Percentiles rank a stretch among this genome's conserved stretches.
Conservation (phyloP, 2,113 vertebrate genomes). For the Cololabis saira region DNA sequence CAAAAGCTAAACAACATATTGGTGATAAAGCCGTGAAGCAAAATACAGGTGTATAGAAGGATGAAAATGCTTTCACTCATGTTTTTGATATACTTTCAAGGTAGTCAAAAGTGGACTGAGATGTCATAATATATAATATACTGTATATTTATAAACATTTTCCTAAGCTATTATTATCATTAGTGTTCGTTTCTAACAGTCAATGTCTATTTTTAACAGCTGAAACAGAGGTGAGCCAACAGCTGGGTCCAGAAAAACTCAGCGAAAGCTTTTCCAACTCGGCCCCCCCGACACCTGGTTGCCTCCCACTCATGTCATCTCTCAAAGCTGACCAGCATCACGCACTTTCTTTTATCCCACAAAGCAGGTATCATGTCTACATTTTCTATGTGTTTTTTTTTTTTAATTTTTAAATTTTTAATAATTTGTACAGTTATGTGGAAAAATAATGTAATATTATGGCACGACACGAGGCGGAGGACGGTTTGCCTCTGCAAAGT, state of each 20-base stretch:
- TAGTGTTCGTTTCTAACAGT: neutral
- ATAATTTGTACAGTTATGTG: neutral
- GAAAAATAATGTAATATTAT: no score
- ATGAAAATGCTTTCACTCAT: no score
- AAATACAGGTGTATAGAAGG: no score
- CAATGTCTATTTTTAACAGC: conserved; percentile 26
- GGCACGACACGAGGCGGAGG: no score
- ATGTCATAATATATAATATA: neutral
- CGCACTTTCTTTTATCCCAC: conserved; percentile 61
- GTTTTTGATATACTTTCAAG: no score
- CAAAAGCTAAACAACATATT: neutral
- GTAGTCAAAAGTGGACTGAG: neutral
- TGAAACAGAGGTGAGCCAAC: conserved; percentile 35
- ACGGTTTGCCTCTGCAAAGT: no score
- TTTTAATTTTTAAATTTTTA: neutral
- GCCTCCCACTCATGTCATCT: conserved; percentile 55
- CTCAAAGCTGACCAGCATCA: conserved; percentile 70
- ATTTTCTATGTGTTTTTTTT: neutral
- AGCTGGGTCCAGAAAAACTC: conserved; percentile 24
- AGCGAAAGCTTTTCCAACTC: conserved; percentile 14
- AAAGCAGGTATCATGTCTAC: conserved; percentile 78
- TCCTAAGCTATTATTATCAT: neutral
- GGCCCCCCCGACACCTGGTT: conserved; percentile 49
- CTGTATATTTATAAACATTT: no score
- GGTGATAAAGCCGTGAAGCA: no score